Base-by-base conservation (phyloP, 2,113 vertebrate species). In the Heterochromis multidens region DNA sequence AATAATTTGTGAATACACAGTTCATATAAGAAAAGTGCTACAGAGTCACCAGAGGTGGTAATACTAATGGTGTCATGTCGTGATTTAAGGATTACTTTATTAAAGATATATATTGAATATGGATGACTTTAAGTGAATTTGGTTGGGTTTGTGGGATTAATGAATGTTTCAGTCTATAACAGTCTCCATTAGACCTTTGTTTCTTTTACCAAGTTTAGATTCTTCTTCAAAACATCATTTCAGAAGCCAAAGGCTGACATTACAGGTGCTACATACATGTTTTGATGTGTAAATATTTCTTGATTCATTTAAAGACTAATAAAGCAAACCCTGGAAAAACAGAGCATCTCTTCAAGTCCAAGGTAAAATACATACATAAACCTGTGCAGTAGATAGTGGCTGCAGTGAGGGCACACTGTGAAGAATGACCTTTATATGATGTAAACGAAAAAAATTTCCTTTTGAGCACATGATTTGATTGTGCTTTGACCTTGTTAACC, bases 401-500 rank as follows among this genome's bases (percentile, higher is more conserved):
- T 74, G 49, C 25, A 29, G 77, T 2, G 1, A 4, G 7, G 19
- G 14, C 4, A 2, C 14, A 72, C 1, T 16, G 27, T 74, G 37
- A 65, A 70, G 14, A 33, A 49, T 33, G 77, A 82, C 77, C 72
- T 83, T 79, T 60, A 61, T 54, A 35, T 52, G 49, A 86, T 62
- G 40, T 58, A 16, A 57, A 85, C 70, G n/a, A 12, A 35, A 35
- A 37, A 91, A 87, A 80, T n/a, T 37, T 84, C 58, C 78, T 31
- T 78, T 40, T 76, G 81, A 86, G 27, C 77, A 58, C 79, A 57
- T 85, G 81, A 92, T 89, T 79, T 62, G 74, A 92, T 89, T 82
- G 78, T 54, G 79, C 52, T 88, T 21, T 87, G 88, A 89, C 88
- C 93, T 76, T 56, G 87, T 89, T 87, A 78, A 88, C 87, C 90